Percentiles rank a stretch among this genome's conserved stretches.
phyloP scores from a whole-genome alignment of 2,113 vertebrate genomes.

The Rhabdomys dilectus region DNA sequence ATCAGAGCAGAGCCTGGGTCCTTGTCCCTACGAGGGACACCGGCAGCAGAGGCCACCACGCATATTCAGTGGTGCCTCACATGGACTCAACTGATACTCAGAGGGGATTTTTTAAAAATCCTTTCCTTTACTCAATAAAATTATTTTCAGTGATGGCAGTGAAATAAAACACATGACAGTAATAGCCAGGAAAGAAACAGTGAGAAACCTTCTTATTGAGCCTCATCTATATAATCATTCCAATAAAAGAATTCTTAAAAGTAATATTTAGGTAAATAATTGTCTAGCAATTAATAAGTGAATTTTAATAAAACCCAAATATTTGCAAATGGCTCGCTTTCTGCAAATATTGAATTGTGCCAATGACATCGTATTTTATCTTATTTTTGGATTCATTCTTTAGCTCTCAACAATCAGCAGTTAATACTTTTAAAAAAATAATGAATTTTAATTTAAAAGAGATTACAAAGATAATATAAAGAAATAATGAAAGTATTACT shows the following conservation, averaged over 20 bases:
- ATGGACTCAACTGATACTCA: neutral
- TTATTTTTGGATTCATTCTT: constrained; percentile 42
- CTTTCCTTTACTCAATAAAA: constrained; percentile 10
- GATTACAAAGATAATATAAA: constrained; percentile 34
- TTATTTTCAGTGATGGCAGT: constrained; percentile 38
- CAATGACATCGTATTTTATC: constrained; percentile 29
- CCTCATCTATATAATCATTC: neutral
- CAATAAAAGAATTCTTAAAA: constrained; percentile 29
- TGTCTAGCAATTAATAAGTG: constrained; percentile 60
- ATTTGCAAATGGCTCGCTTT: constrained; percentile 54
- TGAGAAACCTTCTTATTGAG: neutral
- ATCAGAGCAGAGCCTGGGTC: neutral
- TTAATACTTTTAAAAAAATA: constrained; percentile 44
- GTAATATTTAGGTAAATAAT: constrained; percentile 62
- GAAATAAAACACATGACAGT: constrained; percentile 36
- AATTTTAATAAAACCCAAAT: constrained; percentile 66
- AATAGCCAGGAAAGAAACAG: constrained; percentile 38
- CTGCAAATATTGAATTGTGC: constrained; percentile 36
- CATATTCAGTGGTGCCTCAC: neutral
- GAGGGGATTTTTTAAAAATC: neutral
- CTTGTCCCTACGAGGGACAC: neutral
- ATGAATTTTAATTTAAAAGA: constrained; percentile 57
- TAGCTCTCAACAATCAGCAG: constrained; percentile 36
- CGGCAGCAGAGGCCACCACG: neutral
- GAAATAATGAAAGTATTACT: constrained; percentile 52